Evolutionary conservation across 1,140 invertebrate species (phyloP), one percentile per base, ranked within the genome.

Genomic region (Dysdera silvatica): DNA sequence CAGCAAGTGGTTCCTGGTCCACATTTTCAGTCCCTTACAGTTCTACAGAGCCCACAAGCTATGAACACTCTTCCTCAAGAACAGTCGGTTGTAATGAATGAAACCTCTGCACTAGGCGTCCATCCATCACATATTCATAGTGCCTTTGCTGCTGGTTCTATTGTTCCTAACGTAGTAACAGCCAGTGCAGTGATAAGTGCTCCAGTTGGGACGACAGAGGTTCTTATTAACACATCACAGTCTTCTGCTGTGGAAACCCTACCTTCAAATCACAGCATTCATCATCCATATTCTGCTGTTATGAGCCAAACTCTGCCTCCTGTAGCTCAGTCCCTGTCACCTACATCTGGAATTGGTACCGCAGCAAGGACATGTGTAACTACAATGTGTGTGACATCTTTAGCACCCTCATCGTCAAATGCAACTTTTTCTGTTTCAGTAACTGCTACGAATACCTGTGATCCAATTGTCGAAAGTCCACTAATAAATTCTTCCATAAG

Each of bases 121-220:
- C 62, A 65, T 43, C 57, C 63, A 53, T 55, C 63, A 37, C 56
- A 65, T 47, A 65, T 65, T 47, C 63, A 65, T 33, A 61, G 65
- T 66, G 65, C 65, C 65, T 66, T 66, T 57, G 53, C 52, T 60
- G 57, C 49, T 61, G 65, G 65, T 66, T 66, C 65, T 43, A 60
- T 66, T 43, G 65, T 66, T 61, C 53, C 65, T 61, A 66, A 66
- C 40, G 52, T 66, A 59, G 56, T 66, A 45, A 31, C 56, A 37
- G 24, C 63, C 12, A 65, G 43, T 40, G 51, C 63, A 49, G 55
- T 65, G 54, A 57, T 65, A 40, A 58, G 37, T 59, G 59, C 62
- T 20, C 54, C 54, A 48, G 61, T 64, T 4, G 61, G 54, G 45
- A 55, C 54, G 31, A 56, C 61, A 5, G 62, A 65, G 28, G 62